These are phyloP conservation scores for Lagorchestes hirsutus DNA, from an alignment of 2,797 vertebrate species.

Conservation along the genomic window DNA sequence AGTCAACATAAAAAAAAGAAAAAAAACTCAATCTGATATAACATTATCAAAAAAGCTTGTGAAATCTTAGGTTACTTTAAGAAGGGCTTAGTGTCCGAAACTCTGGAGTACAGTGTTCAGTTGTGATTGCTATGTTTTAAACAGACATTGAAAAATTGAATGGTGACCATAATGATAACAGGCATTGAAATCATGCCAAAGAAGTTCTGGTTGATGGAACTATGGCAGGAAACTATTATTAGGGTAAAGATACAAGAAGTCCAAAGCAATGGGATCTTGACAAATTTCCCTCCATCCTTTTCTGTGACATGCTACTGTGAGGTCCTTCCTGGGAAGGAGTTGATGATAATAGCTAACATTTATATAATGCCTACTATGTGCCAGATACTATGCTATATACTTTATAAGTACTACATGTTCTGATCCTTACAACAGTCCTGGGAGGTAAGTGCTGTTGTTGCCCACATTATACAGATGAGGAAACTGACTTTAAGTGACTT, in stretches of 20 bases:
- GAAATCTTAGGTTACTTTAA: not conserved
- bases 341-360: not conserved
- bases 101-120: not conserved
- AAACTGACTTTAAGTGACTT: not conserved
- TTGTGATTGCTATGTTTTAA: not conserved
- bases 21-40: not conserved
- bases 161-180: not conserved
- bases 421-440: not conserved
- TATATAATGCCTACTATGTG: not conserved
- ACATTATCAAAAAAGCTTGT: not conserved
- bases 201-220: not conserved
- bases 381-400: not conserved
- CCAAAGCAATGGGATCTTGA: not conserved
- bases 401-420: not conserved
- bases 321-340: not conserved
- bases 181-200: not conserved
- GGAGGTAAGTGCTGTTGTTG: not conserved
- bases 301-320: not conserved
- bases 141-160: not conserved
- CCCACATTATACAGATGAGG: not conserved
- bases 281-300: not conserved
- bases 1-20: not conserved
- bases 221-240: not conserved
- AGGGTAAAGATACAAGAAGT: not conserved
- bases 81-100: not conserved